Percentiles rank a stretch among this genome's conserved stretches.
Conservation (phyloP, 2,797 vertebrate genomes). For the Typhlichthys eigenmanni region DNA sequence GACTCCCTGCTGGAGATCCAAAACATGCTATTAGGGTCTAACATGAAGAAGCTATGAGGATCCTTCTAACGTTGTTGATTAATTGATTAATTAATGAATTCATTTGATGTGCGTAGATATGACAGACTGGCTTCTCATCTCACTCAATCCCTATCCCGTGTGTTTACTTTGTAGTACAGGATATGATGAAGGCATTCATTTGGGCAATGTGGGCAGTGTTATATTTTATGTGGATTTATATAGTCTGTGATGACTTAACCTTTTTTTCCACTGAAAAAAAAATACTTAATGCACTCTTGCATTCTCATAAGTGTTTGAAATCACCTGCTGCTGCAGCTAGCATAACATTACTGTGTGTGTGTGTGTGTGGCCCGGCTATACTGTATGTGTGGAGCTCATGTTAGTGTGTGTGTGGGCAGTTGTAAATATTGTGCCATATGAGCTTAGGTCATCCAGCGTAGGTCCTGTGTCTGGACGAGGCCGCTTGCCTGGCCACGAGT, state of each 20-base stretch:
- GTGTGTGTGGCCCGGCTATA: not conserved
- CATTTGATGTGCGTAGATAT: too few relatives aligned
- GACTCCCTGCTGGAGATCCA: slow-evolving; percentile 35
- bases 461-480: slow-evolving; percentile 33
- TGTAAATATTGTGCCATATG: too few relatives aligned
- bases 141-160: too few relatives aligned
- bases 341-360: slow-evolving; percentile 31
- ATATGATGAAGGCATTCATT: too few relatives aligned
- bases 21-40: slow-evolving; percentile 40
- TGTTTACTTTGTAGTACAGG: too few relatives aligned
- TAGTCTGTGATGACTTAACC: too few relatives aligned
- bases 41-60: too few relatives aligned
- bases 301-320: slow-evolving; percentile 58
- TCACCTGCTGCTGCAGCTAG: slow-evolving; percentile 65
- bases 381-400: not conserved
- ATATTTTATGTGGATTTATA: too few relatives aligned
- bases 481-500: slow-evolving; percentile 2
- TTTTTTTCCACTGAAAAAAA: slow-evolving; percentile 1
- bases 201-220: too few relatives aligned
- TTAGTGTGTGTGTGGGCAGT: slow-evolving; percentile 6
- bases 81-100: too few relatives aligned
- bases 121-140: too few relatives aligned
- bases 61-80: too few relatives aligned
- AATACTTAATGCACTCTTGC: slow-evolving; percentile 5
- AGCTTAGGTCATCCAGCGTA: slow-evolving; percentile 20